Evolutionary conservation across 2,797 vertebrate species (phyloP).

Genomic region (Amblyopsis hoosieri): DNA sequence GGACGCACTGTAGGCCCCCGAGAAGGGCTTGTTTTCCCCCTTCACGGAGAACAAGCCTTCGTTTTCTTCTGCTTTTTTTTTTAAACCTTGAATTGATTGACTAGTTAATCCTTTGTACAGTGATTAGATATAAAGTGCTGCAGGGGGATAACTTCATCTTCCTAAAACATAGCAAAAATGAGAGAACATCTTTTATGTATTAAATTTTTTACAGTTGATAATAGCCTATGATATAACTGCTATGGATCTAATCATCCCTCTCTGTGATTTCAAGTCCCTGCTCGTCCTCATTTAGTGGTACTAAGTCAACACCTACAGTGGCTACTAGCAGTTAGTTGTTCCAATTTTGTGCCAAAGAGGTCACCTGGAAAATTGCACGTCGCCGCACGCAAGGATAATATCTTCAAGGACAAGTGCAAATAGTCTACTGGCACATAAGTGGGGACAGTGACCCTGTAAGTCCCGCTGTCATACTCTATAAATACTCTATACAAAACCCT

Average conservation of each 20-base stretch:
- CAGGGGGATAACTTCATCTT: constrained; percentile 88
- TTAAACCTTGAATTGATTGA: constrained; percentile 74
- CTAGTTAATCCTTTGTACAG: constrained; percentile 91
- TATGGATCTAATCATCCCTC: constrained; percentile 77
- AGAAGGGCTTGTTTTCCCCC: constrained; percentile 49
- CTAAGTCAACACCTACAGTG: constrained; percentile 85
- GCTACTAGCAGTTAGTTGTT: constrained; percentile 83
- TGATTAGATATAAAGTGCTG: constrained; percentile 99
- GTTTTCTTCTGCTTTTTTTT: constrained; percentile 48
- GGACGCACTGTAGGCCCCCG: constrained; percentile 76
- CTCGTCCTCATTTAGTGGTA: constrained; percentile 87
- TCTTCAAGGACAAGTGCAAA: constrained; percentile 99
- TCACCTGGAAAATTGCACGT: constrained; percentile 93
- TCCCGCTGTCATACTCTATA: constrained; percentile 99
- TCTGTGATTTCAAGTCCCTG: constrained; percentile 91
- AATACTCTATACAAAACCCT: constrained; percentile 99
- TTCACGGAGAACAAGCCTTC: constrained; percentile 26
- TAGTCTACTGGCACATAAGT: constrained; percentile 98
- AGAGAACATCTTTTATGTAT: constrained; percentile 62
- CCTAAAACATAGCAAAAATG: constrained; percentile 88
- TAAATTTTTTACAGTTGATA: constrained; percentile 80
- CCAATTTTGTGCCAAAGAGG: constrained; percentile 88
- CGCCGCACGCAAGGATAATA: constrained; percentile 88
- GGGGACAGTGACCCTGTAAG: constrained; percentile 99
- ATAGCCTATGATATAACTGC: constrained; percentile 84